These are phyloP conservation scores for Epinotia brunnichana DNA, from an alignment of 2,888 invertebrate genomes.

Conservation along the genomic window DNA sequence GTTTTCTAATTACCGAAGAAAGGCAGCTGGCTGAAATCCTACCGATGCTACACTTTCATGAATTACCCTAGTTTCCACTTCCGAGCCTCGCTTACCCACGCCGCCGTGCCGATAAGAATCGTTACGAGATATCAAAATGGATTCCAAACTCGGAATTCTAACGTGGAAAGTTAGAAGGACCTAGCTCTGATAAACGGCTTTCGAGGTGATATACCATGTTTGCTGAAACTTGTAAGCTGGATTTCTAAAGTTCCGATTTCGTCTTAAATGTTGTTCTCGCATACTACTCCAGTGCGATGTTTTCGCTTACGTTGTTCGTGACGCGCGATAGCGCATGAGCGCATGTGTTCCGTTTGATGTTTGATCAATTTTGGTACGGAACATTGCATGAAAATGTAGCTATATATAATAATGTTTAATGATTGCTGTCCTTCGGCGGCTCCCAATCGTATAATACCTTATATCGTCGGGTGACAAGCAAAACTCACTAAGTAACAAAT, in stretches of 20 bases:
- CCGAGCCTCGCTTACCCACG: not conserved
- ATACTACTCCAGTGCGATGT: not conserved
- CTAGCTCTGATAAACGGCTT: slow-evolving; percentile 3
- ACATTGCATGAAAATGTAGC: too few relatives aligned
- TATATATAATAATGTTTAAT: too few relatives aligned
- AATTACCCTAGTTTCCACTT: slow-evolving; percentile 11
- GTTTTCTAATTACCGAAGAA: not conserved
- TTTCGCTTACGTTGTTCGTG: not conserved
- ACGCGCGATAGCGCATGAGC: too few relatives aligned
- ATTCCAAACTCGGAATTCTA: slow-evolving; percentile 1
- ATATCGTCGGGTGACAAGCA: too few relatives aligned
- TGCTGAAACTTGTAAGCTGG: slow-evolving; percentile 4
- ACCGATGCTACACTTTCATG: slow-evolving; percentile 10
- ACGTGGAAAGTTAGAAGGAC: slow-evolving; percentile 2
- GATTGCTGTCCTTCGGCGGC: too few relatives aligned
- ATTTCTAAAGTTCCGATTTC: not conserved
- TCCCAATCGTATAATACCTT: too few relatives aligned
- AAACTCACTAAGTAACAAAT: too few relatives aligned
- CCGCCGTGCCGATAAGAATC: not conserved
- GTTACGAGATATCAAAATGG: slow-evolving; percentile 20
- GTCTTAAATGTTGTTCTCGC: not conserved
- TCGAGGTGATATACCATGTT: slow-evolving; percentile 14
- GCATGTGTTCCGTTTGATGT: too few relatives aligned
- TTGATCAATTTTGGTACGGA: too few relatives aligned
- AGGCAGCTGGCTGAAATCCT: not conserved